Conservation (phyloP, 2,797 vertebrate species). For the Tenualosa ilisha region DNA sequence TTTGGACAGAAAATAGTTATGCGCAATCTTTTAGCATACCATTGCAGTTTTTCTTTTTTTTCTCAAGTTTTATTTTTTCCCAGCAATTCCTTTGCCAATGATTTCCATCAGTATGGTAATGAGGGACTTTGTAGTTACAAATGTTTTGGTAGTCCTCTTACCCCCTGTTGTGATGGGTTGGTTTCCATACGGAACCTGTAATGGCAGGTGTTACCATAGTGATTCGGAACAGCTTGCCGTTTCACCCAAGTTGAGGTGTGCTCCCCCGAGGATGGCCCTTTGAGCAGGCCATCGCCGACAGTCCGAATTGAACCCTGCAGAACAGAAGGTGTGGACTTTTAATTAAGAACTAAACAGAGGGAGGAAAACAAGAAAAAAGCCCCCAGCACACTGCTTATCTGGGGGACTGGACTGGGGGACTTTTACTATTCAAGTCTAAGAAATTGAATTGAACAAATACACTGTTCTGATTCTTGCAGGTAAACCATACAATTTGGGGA, state of each 20-base stretch:
- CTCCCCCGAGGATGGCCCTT: slow-evolving; percentile 63
- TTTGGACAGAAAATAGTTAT: background rate
- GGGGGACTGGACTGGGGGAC: too few relatives aligned
- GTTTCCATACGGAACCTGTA: slow-evolving; percentile 70
- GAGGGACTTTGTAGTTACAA: slow-evolving; percentile 65
- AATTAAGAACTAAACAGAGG: slow-evolving; percentile 50
- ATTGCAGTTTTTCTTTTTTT: too few relatives aligned
- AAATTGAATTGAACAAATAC: background rate
- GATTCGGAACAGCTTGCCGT: slow-evolving; percentile 70
- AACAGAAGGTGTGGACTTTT: slow-evolving; percentile 53
- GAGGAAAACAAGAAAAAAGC: slow-evolving; percentile 32
- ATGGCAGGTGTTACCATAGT: slow-evolving; percentile 69
- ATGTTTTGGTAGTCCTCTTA: slow-evolving; percentile 57
- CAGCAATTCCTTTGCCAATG: background rate
- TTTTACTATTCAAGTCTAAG: background rate
- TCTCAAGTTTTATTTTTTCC: too few relatives aligned
- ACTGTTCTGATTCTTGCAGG: background rate
- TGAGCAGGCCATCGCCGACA: slow-evolving; percentile 56
- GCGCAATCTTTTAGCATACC: background rate
- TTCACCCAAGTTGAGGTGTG: slow-evolving; percentile 66
- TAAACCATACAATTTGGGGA: background rate
- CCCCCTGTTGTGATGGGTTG: slow-evolving; percentile 60
- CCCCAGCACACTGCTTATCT: background rate
- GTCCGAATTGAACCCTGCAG: slow-evolving; percentile 49
- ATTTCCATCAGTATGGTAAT: slow-evolving; percentile 59